Evolutionary conservation across 2,113 vertebrate species (phyloP), one percentile per base, ranked within the genome.

Genomic region (Grantiella picta): DNA sequence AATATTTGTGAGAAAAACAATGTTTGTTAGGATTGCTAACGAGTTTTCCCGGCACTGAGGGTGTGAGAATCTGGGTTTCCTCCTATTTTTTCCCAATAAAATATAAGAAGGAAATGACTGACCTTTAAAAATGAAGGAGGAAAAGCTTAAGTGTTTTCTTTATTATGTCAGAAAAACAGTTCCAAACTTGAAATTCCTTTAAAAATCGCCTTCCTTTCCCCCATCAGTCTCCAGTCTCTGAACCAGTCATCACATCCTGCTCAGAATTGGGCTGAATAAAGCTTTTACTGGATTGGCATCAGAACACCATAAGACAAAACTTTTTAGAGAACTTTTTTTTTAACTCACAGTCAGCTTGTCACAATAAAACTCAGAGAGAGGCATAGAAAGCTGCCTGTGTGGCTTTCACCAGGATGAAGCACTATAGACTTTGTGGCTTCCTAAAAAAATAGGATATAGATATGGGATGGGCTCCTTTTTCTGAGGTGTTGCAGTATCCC

Each of bases 21-120:
- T 40, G 31, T 64, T 90, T 92, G 18, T 56, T 86, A 56, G n/a
- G 28, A 35, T 64, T 14, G 2, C 73, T 87, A 91, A 89, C 64
- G 64, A 45, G 40, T 89, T 96, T 90, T 94, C 65, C 72, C 12
- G 27, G 4, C 68, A 70, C 25, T 73, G 68, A 86, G 85, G 79
- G 82, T 92, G 61, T 97, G 92, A 93, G 94, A 95, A 92, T 91
- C 31, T 90, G 38, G 4, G 68, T 83, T 96, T 95, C 96, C 92
- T 90, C 54, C 66, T 85, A 91, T 93, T 96, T 95, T 92, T 95
- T 84, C 52, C 23, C 61, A 63, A 24, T 81, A 64, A 95, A 95
- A 86, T 81, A 71, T 64, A 78, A 86, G 27, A 90, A 89, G 77
- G 82, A 96, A 96, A 90, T 78, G 47, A 88, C 89, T 53, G 33